A percentile compares a stretch with the other conserved stretches of the same genome.
Evolutionary conservation across 2,113 vertebrate genomes (phyloP).

Genomic region (Ictidomys tridecemlineatus): DNA sequence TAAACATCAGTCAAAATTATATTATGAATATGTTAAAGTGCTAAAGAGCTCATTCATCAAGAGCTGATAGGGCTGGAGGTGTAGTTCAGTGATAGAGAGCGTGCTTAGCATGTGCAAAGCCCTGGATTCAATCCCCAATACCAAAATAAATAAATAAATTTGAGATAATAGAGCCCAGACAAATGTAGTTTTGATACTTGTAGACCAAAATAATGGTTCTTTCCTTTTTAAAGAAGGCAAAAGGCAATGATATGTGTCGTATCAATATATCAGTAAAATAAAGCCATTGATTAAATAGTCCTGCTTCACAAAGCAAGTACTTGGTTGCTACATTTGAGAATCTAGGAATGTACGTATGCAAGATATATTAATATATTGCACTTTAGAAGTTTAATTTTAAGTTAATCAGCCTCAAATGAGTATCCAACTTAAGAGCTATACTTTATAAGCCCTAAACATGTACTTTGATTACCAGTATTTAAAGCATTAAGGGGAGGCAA

Average conservation of each 20-base stretch:
- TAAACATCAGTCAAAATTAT: slow-evolving; percentile 27
- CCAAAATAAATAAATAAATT: neutral
- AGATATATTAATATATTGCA: neutral
- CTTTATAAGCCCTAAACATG: slow-evolving; percentile 44
- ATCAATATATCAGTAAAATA: slow-evolving; percentile 37
- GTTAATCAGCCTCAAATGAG: slow-evolving; percentile 40
- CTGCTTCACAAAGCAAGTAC: slow-evolving; percentile 51
- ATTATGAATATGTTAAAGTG: slow-evolving; percentile 11
- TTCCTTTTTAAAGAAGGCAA: slow-evolving; percentile 27
- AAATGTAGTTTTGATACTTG: slow-evolving; percentile 4
- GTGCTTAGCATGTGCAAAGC: neutral
- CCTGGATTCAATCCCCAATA: neutral
- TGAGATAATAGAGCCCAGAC: neutral
- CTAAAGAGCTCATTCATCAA: slow-evolving; percentile 43
- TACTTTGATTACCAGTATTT: slow-evolving; percentile 60
- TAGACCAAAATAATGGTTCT: slow-evolving; percentile 6
- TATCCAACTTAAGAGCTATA: slow-evolving; percentile 49
- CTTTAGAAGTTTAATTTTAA: slow-evolving; percentile 58
- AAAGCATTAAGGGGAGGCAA: slow-evolving; percentile 69
- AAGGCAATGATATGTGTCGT: neutral
- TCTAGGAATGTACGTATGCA: neutral
- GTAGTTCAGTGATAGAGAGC: neutral
- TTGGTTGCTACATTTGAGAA: slow-evolving; percentile 40
- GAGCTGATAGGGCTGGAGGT: neutral
- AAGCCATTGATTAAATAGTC: slow-evolving; percentile 34